Evolutionary conservation across 2,797 vertebrate genomes (phyloP), one percentile per base, ranked within the genome.

Genomic region (Melanotaenia nigrans): DNA sequence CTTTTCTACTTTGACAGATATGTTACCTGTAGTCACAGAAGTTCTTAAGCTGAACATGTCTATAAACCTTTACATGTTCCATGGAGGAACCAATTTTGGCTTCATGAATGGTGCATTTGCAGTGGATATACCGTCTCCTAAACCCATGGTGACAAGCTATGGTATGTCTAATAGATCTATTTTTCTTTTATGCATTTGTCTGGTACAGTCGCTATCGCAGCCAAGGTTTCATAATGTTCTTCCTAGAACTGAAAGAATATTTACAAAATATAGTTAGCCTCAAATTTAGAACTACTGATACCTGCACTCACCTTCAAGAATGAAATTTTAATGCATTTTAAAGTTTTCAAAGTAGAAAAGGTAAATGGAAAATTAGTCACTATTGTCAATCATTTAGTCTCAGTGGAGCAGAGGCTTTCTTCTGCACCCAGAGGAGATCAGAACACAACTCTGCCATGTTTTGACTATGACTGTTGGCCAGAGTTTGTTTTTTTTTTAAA

Each of bases 31-130:
- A 0, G 94, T 97, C 10, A 92, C 88, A 0, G 90, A 93, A 56
- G 68, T 97, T 68, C 87, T 96, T 1, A 76, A 92, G 22, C 66
- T 78, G 0, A 93, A 93, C 71, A 93, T 95, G 42, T 97, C 96
- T 45, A 94, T 97, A 87, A 97, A 97, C 65, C 91, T 97, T 55
- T 98, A 97, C 92, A 97, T 97, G 97, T 97, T 97, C 87, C 96
- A 98, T 0, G 96, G 96, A 47, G 96, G 96, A 66, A 97, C 96
- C 53, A 97, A 97, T 89, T 98, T 98, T 16, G 96, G 96, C 56
- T 97, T 97, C 89, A 96, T 96, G 90, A 96, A 58, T 0, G 96
- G 97, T 11, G 96, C 96, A 0, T 53, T 94, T 68, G 92, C 94
- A 0, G 45, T 78, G 11, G 82, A 71, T 58, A 42, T 82, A 1